These are phyloP conservation scores for Passer domesticus DNA, from an alignment of 2,113 vertebrate genomes.

Conservation along the genomic window DNA sequence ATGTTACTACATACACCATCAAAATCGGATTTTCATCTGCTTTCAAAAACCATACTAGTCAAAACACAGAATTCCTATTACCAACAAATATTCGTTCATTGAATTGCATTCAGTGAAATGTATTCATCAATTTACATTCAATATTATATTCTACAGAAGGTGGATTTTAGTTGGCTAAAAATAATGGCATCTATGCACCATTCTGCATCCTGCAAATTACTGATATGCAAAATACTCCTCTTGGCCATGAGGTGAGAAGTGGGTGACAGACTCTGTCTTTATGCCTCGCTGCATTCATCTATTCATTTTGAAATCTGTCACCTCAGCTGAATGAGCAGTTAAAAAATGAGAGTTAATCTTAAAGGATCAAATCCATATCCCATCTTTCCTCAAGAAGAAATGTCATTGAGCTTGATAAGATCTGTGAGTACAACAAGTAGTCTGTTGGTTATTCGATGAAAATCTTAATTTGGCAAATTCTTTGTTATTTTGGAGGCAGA, in stretches of 20 bases:
- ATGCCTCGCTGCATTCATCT: neutral
- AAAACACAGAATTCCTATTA: conserved; percentile 4
- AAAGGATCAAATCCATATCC: neutral
- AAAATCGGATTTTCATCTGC: neutral
- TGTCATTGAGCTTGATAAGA: neutral
- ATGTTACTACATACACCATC: neutral
- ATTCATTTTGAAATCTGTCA: conserved; percentile 26
- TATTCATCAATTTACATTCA: neutral
- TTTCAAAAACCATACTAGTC: neutral
- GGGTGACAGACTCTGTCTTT: conserved; percentile 13
- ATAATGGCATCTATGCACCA: neutral
- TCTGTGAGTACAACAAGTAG: neutral
- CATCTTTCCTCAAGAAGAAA: conserved; percentile 12
- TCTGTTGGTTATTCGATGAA: neutral
- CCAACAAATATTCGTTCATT: neutral
- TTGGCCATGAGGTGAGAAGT: conserved; percentile 17
- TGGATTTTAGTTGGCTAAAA: neutral
- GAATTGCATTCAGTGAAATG: neutral
- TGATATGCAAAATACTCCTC: conserved; percentile 9
- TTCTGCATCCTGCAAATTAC: neutral
- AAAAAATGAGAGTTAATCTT: neutral
- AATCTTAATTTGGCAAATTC: neutral
- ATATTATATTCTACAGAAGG: neutral
- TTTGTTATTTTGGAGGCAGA: neutral
- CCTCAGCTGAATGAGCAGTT: neutral